phyloP scores from a whole-genome alignment of 2,888 invertebrate genomes.

The Heteropelma amictum region DNA sequence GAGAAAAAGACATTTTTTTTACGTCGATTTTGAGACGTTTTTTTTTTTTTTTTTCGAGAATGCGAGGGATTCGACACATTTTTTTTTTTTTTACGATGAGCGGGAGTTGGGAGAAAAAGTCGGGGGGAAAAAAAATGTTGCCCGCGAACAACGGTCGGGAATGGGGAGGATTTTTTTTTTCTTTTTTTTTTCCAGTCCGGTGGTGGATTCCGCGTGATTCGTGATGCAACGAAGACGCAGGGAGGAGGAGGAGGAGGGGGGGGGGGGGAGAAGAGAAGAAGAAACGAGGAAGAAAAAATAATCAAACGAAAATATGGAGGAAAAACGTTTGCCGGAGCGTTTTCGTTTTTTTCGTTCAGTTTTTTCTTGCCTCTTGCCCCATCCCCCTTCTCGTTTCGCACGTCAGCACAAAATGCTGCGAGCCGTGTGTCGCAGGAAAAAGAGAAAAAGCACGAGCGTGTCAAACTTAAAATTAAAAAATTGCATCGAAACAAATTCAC shows the following conservation, averaged over 20 bases:
- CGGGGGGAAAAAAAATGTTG: background rate
- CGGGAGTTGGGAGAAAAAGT: background rate
- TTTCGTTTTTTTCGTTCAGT: slow-evolving; percentile 7
- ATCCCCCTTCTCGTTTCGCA: slow-evolving; percentile 9
- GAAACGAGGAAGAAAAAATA: slow-evolving; percentile 4
- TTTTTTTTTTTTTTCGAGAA: slow-evolving; percentile 7
- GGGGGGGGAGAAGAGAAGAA: background rate
- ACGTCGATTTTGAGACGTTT: slow-evolving; percentile 12
- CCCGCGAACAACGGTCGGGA: slow-evolving; percentile 17
- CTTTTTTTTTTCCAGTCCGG: background rate
- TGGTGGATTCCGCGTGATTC: slow-evolving; percentile 33
- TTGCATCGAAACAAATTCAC: slow-evolving; percentile 13
- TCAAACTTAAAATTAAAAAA: slow-evolving; percentile 15
- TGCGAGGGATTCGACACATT: background rate
- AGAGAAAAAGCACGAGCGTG: background rate
- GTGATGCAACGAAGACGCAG: slow-evolving; percentile 28
- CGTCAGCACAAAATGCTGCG: slow-evolving; percentile 1
- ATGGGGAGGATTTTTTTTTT: background rate
- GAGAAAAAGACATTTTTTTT: background rate
- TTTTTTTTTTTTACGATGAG: slow-evolving; percentile 2
- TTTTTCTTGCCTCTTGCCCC: background rate
- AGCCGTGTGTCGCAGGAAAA: slow-evolving; percentile 11
- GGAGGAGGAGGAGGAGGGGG: background rate
- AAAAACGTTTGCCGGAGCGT: slow-evolving; percentile 27
- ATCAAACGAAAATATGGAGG: slow-evolving; percentile 11